Evolutionary conservation across 1,140 invertebrate species (phyloP), one percentile per base, ranked within the genome.

Genomic region (Drosophila tsacasi): DNA sequence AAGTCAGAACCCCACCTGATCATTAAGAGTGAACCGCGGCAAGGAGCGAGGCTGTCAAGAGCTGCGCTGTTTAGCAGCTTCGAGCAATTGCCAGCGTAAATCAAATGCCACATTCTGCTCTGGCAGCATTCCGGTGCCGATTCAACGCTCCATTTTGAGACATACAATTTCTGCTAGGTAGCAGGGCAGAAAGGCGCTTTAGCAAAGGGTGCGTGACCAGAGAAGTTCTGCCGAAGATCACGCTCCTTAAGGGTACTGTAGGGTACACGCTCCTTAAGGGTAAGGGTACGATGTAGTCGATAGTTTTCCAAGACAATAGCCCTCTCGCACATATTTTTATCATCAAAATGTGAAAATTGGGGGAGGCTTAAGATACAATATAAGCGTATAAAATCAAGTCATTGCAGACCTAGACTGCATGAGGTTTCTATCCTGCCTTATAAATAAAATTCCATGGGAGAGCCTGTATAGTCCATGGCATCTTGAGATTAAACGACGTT

Each of bases 81-180:
- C 59, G 42, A 74, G 85, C 79, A 79, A 81, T 79, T 76, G 79
- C 65, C 62, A 84, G 66, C 85, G 79, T 89, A 90, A 89, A 89
- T 89, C 86, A 90, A 90, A 71, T 76, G 81, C 66, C 75, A 90
- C 84, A 89, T 76, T 81, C 52, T 74, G 69, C 75, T 74, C 23
- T 81, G 75, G 71, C 81, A 81, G 64, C 39, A 19, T 15, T 6
- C 19, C 37, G 30, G 60, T 55, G 54, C 59, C 9, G 62, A 40
- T 37, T 30, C 30, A 15, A 10, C 39, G 19, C 42, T 21, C 44
- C 66, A 76, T 81, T 84, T 73, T 58, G 78, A 75, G 77, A 81
- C 74, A 57, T 66, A 35, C 66, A 81, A 44, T 60, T 49, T 32
- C 40, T 61, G 65, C 42, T 32, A 25, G 40, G 15, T 30, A 52